Evolutionary conservation across 1,140 invertebrate species (phyloP).

Genomic region (Camponotus pennsylvanicus): DNA sequence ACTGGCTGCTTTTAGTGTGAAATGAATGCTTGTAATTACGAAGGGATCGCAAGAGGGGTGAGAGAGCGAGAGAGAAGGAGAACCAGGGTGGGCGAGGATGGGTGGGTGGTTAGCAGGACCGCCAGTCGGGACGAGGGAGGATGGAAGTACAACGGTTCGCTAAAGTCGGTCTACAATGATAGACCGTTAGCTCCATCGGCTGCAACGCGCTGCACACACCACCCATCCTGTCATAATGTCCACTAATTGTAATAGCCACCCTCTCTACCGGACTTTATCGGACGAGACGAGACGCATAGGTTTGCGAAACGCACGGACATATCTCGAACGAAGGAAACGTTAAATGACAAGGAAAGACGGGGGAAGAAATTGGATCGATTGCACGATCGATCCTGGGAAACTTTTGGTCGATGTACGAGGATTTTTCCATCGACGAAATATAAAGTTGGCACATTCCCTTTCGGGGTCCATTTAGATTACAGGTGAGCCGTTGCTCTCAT

Average conservation of each 20-base stretch:
- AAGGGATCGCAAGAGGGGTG: conserved; percentile 26
- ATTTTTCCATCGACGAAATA: background rate
- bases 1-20: conserved; percentile 74
- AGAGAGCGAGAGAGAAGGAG: background rate
- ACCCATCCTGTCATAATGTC: conserved; percentile 71
- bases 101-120: background rate
- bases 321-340: background rate
- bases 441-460: background rate
- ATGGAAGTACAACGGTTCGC: conserved; percentile 51
- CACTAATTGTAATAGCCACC: conserved; percentile 76
- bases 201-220: conserved; percentile 11
- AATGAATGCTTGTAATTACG: conserved; percentile 79
- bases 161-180: conserved; percentile 69
- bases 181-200: conserved; percentile 69
- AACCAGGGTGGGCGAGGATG: background rate
- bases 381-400: background rate
- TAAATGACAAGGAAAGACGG: conserved; percentile 1
- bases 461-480: conserved; percentile 43
- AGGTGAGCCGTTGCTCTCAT: conserved; percentile 35
- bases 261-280: conserved; percentile 55
- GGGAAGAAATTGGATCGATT: background rate
- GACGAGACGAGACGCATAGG: conserved; percentile 22
- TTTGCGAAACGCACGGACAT: background rate
- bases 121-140: conserved; percentile 14
- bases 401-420: background rate